Evolutionary conservation across 2,888 invertebrate genomes (phyloP).

Genomic region (Rotaria macrura): DNA sequence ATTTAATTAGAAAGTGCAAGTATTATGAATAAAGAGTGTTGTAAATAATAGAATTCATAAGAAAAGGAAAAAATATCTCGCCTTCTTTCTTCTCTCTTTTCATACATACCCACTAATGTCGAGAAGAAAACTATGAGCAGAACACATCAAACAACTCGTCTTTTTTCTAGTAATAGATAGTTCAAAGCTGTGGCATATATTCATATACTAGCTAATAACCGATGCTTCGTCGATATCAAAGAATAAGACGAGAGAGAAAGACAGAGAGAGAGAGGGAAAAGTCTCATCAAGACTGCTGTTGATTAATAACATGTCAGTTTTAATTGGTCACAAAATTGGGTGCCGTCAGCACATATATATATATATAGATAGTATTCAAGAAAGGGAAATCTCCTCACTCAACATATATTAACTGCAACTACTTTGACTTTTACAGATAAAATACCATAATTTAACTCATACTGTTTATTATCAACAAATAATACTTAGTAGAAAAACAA

Average conservation of each 20-base stretch:
- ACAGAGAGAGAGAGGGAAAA: background rate
- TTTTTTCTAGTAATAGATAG: background rate
- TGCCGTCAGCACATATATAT: background rate
- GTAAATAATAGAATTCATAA: background rate
- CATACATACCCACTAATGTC: background rate
- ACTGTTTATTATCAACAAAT: background rate
- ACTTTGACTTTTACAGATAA: background rate
- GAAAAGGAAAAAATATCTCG: background rate
- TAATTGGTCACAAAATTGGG: background rate
- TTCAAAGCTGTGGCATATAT: background rate
- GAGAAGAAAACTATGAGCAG: background rate
- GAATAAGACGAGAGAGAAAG: background rate
- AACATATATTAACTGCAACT: background rate
- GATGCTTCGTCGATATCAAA: background rate
- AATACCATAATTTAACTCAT: background rate
- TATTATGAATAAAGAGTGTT: too few species aligned
- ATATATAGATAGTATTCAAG: background rate
- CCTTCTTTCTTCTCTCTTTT: background rate
- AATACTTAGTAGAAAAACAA: background rate
- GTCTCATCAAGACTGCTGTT: background rate
- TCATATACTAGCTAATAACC: background rate
- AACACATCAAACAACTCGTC: background rate
- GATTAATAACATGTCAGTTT: constrained; percentile 7
- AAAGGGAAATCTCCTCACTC: background rate
- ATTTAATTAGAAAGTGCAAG: too few species aligned